Evolutionary conservation across 2,888 invertebrate species (phyloP).

Genomic region (Synanthedon myopaeformis): DNA sequence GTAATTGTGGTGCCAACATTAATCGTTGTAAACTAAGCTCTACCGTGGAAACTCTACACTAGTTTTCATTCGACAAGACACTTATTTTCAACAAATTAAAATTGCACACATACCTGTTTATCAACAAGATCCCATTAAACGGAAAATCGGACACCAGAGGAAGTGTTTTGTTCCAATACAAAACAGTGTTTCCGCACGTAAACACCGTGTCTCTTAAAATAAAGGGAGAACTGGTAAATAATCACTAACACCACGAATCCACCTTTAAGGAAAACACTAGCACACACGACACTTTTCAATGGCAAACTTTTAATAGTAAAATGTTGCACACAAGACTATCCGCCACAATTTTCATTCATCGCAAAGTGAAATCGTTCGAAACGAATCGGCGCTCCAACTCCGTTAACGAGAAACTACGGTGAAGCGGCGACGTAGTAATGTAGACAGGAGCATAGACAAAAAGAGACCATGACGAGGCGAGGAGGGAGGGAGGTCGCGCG

Average conservation of each 20-base stretch:
- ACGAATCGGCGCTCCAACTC: slow-evolving; percentile 25
- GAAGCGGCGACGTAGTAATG: too few relatives aligned
- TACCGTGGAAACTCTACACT: not conserved
- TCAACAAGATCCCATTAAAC: slow-evolving; percentile 68
- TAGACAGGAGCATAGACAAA: slow-evolving; percentile 28
- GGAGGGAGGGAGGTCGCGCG: slow-evolving; percentile 51
- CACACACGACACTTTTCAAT: slow-evolving; percentile 39
- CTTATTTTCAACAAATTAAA: slow-evolving; percentile 6
- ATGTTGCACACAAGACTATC: slow-evolving; percentile 34
- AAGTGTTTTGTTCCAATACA: slow-evolving; percentile 24
- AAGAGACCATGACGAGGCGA: slow-evolving; percentile 47
- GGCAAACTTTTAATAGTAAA: slow-evolving; percentile 35
- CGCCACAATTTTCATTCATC: slow-evolving; percentile 59
- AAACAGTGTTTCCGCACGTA: slow-evolving; percentile 54
- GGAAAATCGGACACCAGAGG: slow-evolving; percentile 39
- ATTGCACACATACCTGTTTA: slow-evolving; percentile 40
- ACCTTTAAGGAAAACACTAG: slow-evolving; percentile 44
- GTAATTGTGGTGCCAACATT: not conserved
- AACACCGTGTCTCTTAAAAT: slow-evolving; percentile 57
- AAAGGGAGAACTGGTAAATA: slow-evolving; percentile 56
- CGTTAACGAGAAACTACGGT: too few relatives aligned
- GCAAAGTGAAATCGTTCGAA: slow-evolving; percentile 53
- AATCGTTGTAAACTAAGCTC: not conserved
- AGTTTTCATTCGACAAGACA: too few relatives aligned
- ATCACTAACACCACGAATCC: slow-evolving; percentile 48